Evolutionary conservation across 2,888 invertebrate species (phyloP), one percentile per base, ranked within the genome.

Genomic region (Cheilosia vulpina): DNA sequence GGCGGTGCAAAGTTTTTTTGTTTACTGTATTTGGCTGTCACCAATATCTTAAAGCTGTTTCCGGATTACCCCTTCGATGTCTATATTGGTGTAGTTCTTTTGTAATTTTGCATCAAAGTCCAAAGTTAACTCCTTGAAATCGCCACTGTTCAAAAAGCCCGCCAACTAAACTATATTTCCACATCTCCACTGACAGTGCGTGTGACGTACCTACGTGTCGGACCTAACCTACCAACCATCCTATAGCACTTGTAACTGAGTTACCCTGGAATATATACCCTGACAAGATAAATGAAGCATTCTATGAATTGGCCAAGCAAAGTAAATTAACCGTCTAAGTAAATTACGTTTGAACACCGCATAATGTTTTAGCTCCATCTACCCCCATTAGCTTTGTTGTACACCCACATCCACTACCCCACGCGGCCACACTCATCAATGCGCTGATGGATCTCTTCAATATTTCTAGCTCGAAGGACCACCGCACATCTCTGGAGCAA

Each of bases 221-320:
- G 38, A 11, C 38, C 13, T 13, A 38, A 38, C 38, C 4, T 13
- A 38, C 38, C 38, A 13, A 3, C 38, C 38, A 7, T 27, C 27
- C 27, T 7, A 1, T 4, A 11, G 13, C 24, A 58, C 47, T 34
- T 58, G 55, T 52, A 77, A 71, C 65, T 50, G 41, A 63, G 71
- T 71, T 71, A 71, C 31, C 24, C 24, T 5, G 4, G 38, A 38
- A 41, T 24, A 27, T 6, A 19, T 58, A 43, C 58, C 13, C 41
- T 21, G 72, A 45, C 62, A 72, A 52, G 58, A 60, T 79, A 65
- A 79, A 72, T 79, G 72, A 52, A 50, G 52, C 58, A 72, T 71
- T 78, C 79, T 27, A 34, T 47, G 21, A 63, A 78, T 50, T 50
- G 53, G 41, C 71, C 41, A 34, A 15, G 17, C 65, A 43, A 57